Base-by-base conservation (phyloP, 2,797 vertebrate species). In the Myripristis murdjan region DNA sequence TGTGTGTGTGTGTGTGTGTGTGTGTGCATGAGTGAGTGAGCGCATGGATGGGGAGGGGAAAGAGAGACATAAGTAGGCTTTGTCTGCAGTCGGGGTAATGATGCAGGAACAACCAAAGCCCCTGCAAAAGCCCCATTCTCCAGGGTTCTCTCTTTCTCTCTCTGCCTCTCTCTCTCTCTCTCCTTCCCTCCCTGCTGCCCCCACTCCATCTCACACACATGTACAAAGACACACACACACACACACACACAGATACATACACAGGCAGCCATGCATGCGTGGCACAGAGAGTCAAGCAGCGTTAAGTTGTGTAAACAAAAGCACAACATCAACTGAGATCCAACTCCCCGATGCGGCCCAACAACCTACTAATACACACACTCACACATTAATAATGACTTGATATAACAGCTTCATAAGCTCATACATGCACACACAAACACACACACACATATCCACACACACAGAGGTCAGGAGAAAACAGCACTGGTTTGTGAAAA, bases 71-170 rank as follows among this genome's bases (percentile, higher is more conserved):
- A 89, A 87, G 89, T 84, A 84, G 89, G 90, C 89, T 90, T 88
- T 90, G 90, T 92, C 90, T 91, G 94, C 91, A 94, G 91, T 93
- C 76, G 78, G 92, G 95, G 95, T 96, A 97, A 97, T 96, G 96
- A 97, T 95, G 96, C 95, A 91, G 95, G 91, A 93, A 92, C 55
- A 86, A 94, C 91, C 92, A 91, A 90, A 96, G 93, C 92, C 87
- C 84, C 88, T 43, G 93, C 94, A 94, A 94, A 95, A 91, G 75
- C 88, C 89, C 51, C 24, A 80, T 85, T 96, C 95, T 95, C 95
- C 24, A 81, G 96, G 94, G 95, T 89, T 95, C 78, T 65, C 78
- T 80, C 75, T 55, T 69, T 61, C 53, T 68, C 28, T 33, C 18
- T 20, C 47, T 26, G 33, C 31, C 37, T 51, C 48, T 71, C 69